A percentile compares a stretch with the other conserved stretches of the same genome.
These are phyloP conservation scores for Phenganax stokvisi DNA, from an alignment of 92 coral and sea anemone species.

Conservation along the genomic window DNA sequence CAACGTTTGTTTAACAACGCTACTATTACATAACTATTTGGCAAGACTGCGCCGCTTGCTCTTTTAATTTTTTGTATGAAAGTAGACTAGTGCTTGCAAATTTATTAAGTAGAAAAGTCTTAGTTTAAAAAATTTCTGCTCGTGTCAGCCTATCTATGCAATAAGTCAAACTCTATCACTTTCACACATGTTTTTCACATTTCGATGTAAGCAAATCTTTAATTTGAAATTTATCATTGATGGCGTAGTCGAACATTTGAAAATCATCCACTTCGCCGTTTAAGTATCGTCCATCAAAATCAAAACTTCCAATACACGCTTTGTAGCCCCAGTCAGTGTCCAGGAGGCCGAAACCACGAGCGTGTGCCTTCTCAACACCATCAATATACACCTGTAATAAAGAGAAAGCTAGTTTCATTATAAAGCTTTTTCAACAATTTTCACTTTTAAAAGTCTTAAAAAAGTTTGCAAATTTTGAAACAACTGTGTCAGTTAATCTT, in stretches of 20 bases:
- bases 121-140: not conserved
- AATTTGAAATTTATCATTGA: conserved; percentile 63
- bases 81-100: not conserved
- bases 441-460: no score
- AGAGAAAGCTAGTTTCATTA: not conserved
- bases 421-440: no score
- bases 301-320: conserved; percentile 92
- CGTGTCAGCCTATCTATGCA: not conserved
- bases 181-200: conserved; percentile 44
- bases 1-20: not conserved
- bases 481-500: not conserved
- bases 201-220: conserved; percentile 61
- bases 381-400: conserved; percentile 71
- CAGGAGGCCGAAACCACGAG: conserved; percentile 66
- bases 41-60: no score
- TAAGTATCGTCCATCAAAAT: conserved; percentile 75
- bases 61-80: no score
- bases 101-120: not conserved
- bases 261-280: conserved; percentile 75
- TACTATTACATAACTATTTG: not conserved
- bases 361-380: conserved; percentile 54
- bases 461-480: no score
- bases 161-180: not conserved
- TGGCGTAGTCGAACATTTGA: conserved; percentile 77
- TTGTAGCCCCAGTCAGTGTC: conserved; percentile 97